Base-by-base conservation (phyloP, 1,140 invertebrate species). In the Nilaparvata lugens region DNA sequence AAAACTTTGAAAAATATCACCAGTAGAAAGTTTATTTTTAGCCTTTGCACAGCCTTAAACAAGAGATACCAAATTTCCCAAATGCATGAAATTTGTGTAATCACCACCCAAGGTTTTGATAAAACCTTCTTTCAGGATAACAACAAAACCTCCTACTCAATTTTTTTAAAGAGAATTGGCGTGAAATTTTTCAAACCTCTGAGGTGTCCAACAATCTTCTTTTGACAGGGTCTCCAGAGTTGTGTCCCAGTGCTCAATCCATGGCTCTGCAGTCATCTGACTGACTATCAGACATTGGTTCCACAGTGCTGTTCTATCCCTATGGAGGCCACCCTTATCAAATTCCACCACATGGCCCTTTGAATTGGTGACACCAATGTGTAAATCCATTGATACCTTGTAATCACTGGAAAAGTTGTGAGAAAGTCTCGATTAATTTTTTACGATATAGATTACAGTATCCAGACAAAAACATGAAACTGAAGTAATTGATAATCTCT, bases 331-430 rank as follows among this genome's bases (percentile, higher is more conserved):
- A 66, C 83, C 74, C 65, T 79, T 79, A 78, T 89, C 86, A 73
- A 86, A 91, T 75, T 90, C 88, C 60, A 87, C 81, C 18, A 90
- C 84, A 69, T 76, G 77, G 52, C 87, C 86, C 61, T 77, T 77
- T 53, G 85, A 88, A 67, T 83, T 85, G 48, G 87, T 90, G 58
- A 91, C 81, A 43, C 87, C 88, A 73, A 91, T 90, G 72, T 91
- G 88, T 52, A 91, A 79, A 77, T 90, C 86, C 72, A 83, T 84
- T 43, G 82, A 82, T 74, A 88, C 86, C 69, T 81, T 83, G 72
- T 89, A 89, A 73, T 87, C 82, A 74, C 87, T 89, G 73, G 61
- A 79, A 54, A 45, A 51, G 19, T 45, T 43, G 21, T 9, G 14
- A n/a, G 13, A 42, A 54, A 16, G 4, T 14, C 25, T 52, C 40